Evolutionary conservation across 2,113 vertebrate species (phyloP).

Genomic region (Prionailurus viverrinus): DNA sequence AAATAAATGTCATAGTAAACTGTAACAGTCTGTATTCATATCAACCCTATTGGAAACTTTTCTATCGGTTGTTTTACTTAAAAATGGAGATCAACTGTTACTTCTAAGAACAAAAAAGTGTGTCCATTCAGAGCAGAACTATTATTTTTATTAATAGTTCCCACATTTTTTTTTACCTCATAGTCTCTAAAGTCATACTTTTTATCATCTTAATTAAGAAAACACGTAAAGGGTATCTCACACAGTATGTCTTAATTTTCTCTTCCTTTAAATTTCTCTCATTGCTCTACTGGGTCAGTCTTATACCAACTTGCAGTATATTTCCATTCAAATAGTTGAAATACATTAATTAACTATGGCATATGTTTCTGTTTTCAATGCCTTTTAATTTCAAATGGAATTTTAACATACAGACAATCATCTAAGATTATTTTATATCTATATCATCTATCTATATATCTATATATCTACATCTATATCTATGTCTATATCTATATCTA

Average conservation of each 20-base stretch:
- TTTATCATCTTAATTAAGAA: background rate
- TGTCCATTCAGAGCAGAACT: background rate
- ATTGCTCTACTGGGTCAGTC: background rate
- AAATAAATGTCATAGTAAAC: slow-evolving; percentile 7
- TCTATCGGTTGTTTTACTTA: background rate
- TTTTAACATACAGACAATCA: background rate
- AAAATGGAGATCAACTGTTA: background rate
- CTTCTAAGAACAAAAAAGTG: background rate
- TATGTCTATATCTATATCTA: too few species aligned
- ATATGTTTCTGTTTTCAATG: background rate
- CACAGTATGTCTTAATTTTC: background rate
- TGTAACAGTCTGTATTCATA: background rate
- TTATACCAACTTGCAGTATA: background rate
- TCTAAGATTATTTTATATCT: background rate
- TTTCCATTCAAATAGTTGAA: background rate
- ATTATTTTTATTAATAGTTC: background rate
- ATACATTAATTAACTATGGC: background rate
- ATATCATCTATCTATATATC: too few species aligned
- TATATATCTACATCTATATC: too few species aligned
- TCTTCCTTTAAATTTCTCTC: background rate
- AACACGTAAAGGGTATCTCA: background rate
- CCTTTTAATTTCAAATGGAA: background rate
- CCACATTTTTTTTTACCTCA: background rate
- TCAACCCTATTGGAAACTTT: background rate
- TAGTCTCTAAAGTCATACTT: background rate